phyloP scores from a whole-genome alignment of 1,140 invertebrate genomes.

The Hetaerina americana region DNA sequence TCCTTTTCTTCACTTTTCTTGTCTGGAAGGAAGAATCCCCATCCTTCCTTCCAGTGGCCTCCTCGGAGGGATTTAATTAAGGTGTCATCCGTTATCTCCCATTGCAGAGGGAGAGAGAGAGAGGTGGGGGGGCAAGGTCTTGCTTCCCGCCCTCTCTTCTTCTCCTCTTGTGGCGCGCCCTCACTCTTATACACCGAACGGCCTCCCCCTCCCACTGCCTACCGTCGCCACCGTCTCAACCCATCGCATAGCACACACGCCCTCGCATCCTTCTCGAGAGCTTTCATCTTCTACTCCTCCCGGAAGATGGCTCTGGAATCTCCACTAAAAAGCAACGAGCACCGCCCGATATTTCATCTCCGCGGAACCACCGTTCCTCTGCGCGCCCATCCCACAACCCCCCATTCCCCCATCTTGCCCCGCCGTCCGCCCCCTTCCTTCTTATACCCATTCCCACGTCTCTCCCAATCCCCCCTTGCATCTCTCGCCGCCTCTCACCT shows the following conservation, averaged over 20 bases:
- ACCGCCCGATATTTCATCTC: not conserved
- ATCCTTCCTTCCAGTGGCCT: not conserved
- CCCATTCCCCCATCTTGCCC: not conserved
- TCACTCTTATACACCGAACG: no score
- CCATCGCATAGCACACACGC: no score
- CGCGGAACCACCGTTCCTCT: not conserved
- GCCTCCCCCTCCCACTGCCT: no score
- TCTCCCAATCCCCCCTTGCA: not conserved
- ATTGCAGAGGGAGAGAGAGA: not conserved
- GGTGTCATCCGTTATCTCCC: not conserved
- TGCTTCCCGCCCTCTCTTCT: no score
- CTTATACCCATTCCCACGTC: not conserved
- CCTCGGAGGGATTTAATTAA: not conserved
- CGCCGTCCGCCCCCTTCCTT: not conserved
- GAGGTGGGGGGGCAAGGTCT: no score
- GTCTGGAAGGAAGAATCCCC: no score
- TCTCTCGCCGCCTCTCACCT: not conserved
- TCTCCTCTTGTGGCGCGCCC: not conserved
- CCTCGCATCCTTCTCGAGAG: not conserved
- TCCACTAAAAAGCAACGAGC: not conserved
- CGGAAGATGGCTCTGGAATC: not conserved
- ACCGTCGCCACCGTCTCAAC: no score
- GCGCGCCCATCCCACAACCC: not conserved
- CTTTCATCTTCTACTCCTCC: not conserved
- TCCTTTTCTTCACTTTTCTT: no score